Percentiles rank a stretch among this genome's conserved stretches.
Conservation (phyloP, 2,888 invertebrate species). For the Leptopterna dolabrata region DNA sequence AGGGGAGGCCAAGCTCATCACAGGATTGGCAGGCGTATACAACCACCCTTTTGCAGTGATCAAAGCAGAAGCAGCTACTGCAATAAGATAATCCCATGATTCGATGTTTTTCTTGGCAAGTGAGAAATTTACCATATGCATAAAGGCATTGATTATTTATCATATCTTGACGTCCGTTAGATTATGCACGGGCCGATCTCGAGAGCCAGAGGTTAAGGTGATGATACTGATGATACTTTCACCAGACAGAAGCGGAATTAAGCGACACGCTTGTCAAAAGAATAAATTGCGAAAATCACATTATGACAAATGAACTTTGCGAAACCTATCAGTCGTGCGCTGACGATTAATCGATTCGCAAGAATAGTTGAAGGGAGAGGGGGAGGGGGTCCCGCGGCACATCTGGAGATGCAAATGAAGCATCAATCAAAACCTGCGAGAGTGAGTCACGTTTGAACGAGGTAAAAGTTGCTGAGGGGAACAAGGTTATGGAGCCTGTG, state of each 20-base stretch:
- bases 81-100: no score
- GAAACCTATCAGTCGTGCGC: background rate
- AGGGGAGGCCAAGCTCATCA: no score
- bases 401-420: conserved; percentile 7
- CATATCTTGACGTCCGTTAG: no score
- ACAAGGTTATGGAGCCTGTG: background rate
- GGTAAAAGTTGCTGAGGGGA: background rate
- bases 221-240: background rate
- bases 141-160: background rate
- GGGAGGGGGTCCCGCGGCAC: background rate
- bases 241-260: background rate
- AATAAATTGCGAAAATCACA: background rate
- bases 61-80: no score
- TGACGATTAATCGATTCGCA: background rate
- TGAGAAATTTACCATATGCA: no score
- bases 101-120: no score
- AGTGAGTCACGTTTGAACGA: background rate
- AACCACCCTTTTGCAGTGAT: no score
- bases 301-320: background rate
- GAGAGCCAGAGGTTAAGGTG: background rate
- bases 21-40: no score
- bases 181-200: background rate
- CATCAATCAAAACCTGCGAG: background rate
- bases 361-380: background rate
- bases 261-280: background rate